These are phyloP conservation scores for Neosilurus mollespiculum DNA, from an alignment of 2,797 vertebrate genomes.

Conservation along the genomic window DNA sequence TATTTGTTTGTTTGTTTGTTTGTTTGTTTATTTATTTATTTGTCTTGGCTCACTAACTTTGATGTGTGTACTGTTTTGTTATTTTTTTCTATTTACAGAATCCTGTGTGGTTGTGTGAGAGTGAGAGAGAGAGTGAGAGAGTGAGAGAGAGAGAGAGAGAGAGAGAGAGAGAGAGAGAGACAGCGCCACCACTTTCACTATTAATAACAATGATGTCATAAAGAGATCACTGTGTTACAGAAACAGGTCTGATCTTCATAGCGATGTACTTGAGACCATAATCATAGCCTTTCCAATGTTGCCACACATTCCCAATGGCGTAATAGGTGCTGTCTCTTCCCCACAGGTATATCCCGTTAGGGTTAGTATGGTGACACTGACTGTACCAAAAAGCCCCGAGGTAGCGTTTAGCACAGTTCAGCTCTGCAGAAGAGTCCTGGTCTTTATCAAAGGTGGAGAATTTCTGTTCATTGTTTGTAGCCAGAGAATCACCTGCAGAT, in stretches of 20 bases:
- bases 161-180: too few relatives aligned
- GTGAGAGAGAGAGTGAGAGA: too few relatives aligned
- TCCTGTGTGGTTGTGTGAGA: too few relatives aligned
- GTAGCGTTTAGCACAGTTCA: constrained; percentile 45
- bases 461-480: constrained; percentile 37
- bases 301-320: constrained; percentile 39
- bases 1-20: too few relatives aligned
- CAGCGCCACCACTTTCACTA: too few relatives aligned
- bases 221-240: too few relatives aligned
- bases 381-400: constrained; percentile 47
- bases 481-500: constrained; percentile 54
- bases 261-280: constrained; percentile 36
- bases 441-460: constrained; percentile 64
- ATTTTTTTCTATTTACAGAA: too few relatives aligned
- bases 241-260: constrained; percentile 43
- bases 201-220: too few relatives aligned
- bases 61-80: too few relatives aligned
- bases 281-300: constrained; percentile 8
- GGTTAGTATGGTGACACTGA: constrained; percentile 25
- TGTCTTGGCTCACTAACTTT: too few relatives aligned
- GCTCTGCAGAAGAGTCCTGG: constrained; percentile 21
- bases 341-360: constrained; percentile 47
- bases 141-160: too few relatives aligned
- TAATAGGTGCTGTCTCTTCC: constrained; percentile 15
- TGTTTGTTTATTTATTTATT: too few relatives aligned